Conservation (phyloP, 2,113 vertebrate genomes). For the Scophthalmus maximus region DNA sequence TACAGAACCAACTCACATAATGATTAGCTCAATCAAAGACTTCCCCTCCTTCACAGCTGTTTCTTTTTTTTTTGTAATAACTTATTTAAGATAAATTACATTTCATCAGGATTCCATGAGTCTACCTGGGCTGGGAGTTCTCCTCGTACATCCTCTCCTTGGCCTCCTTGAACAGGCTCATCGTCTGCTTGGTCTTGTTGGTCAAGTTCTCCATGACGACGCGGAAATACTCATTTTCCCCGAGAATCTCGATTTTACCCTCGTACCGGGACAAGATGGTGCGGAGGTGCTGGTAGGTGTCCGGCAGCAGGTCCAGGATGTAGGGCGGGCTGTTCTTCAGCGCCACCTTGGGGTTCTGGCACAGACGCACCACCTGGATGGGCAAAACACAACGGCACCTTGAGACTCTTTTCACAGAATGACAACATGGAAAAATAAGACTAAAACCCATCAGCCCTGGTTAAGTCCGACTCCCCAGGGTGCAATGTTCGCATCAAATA, state of each 20-base stretch:
- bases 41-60: too few relatives aligned
- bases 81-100: neutral
- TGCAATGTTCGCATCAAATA: too few relatives aligned
- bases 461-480: too few relatives aligned
- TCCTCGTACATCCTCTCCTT: constrained; percentile 99
- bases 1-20: neutral
- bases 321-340: constrained; percentile 99
- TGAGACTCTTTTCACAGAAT: too few relatives aligned
- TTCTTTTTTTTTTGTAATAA: too few relatives aligned
- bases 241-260: constrained; percentile 96
- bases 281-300: constrained; percentile 97
- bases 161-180: constrained; percentile 97
- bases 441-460: too few relatives aligned
- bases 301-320: constrained; percentile 96
- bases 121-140: constrained; percentile 95
- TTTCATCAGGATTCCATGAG: neutral
- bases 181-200: constrained; percentile 99
- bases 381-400: neutral
- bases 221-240: constrained; percentile 96
- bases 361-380: constrained; percentile 93
- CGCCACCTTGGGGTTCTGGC: constrained; percentile 96
- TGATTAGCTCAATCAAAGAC: neutral
- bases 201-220: constrained; percentile 98
- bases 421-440: too few relatives aligned
- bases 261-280: constrained; percentile 94